Percentiles rank a stretch among this genome's conserved stretches.
Evolutionary conservation across 2,888 invertebrate genomes (phyloP).

Genomic region (Eilema sororculum): DNA sequence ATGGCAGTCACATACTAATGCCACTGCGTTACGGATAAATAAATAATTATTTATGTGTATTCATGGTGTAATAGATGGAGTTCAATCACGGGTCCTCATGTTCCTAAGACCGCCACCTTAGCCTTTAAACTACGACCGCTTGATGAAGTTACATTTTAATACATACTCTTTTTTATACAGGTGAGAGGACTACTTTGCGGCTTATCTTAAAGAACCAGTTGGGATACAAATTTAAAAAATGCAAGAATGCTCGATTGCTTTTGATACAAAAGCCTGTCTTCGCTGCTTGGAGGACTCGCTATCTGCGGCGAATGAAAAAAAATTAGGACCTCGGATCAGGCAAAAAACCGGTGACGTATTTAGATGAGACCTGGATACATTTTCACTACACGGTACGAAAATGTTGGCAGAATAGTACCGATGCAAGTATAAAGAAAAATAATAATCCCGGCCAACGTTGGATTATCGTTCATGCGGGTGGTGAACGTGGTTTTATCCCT

Average conservation of each 20-base stretch:
- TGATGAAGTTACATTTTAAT: too few species aligned
- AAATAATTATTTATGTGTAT: too few species aligned
- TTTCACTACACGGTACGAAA: slow-evolving; percentile 36
- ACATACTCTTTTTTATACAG: slow-evolving; percentile 5
- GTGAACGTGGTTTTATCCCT: too few species aligned
- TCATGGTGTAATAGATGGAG: too few species aligned
- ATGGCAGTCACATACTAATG: too few species aligned
- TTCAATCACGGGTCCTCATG: too few species aligned
- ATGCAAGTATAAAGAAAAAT: not conserved
- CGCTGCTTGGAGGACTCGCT: slow-evolving; percentile 8
- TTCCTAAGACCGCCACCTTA: too few species aligned
- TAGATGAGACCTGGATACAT: slow-evolving; percentile 31
- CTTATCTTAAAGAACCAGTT: slow-evolving; percentile 4
- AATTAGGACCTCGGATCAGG: not conserved
- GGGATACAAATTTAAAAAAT: slow-evolving; percentile 14
- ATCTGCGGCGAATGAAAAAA: slow-evolving; percentile 11
- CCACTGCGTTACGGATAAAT: too few species aligned
- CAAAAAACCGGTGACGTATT: slow-evolving; percentile 15
- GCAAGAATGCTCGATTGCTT: not conserved
- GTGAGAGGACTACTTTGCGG: not conserved
- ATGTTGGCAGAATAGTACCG: slow-evolving; percentile 32
- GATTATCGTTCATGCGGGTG: too few species aligned
- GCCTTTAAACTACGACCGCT: too few species aligned
- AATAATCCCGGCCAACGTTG: too few species aligned
- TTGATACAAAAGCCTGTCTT: slow-evolving; percentile 10